phyloP scores from a whole-genome alignment of 1,140 invertebrate genomes.

The Drosophila nikananu region DNA sequence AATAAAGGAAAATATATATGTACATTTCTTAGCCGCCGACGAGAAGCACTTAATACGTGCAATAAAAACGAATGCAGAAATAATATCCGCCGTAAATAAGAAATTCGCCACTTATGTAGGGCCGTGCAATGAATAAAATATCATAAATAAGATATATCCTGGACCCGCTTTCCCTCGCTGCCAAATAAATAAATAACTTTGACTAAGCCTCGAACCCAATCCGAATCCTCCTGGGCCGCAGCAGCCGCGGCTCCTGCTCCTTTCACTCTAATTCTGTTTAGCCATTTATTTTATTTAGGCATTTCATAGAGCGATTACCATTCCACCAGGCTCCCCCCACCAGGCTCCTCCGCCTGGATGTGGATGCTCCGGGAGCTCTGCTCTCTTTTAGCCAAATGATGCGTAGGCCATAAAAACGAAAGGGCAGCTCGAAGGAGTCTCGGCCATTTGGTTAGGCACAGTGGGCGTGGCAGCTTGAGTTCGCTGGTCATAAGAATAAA shows the following conservation, averaged over 20 bases:
- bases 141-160: slow-evolving; percentile 32
- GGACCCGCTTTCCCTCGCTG: neutral
- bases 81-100: slow-evolving; percentile 31
- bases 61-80: slow-evolving; percentile 23
- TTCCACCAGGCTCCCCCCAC: neutral
- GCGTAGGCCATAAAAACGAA: slow-evolving; percentile 73
- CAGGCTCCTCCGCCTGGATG: slow-evolving; percentile 2
- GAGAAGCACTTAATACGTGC: slow-evolving; percentile 3
- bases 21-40: neutral
- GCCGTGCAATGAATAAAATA: slow-evolving; percentile 34
- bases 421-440: slow-evolving; percentile 45
- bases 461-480: slow-evolving; percentile 45
- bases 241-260: slow-evolving; percentile 12
- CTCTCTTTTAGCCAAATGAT: slow-evolving; percentile 73
- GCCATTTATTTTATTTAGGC: slow-evolving; percentile 83
- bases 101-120: slow-evolving; percentile 38
- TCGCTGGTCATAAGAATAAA: slow-evolving; percentile 10
- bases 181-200: slow-evolving; percentile 40
- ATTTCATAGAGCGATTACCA: slow-evolving; percentile 66
- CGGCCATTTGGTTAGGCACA: slow-evolving; percentile 51
- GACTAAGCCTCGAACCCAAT: neutral
- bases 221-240: slow-evolving; percentile 10
- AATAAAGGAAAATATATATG: neutral
- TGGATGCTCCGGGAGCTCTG: slow-evolving; percentile 20
- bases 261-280: slow-evolving; percentile 82